Evolutionary conservation across 2,797 vertebrate genomes (phyloP).

Genomic region (Intellagama lesueurii): DNA sequence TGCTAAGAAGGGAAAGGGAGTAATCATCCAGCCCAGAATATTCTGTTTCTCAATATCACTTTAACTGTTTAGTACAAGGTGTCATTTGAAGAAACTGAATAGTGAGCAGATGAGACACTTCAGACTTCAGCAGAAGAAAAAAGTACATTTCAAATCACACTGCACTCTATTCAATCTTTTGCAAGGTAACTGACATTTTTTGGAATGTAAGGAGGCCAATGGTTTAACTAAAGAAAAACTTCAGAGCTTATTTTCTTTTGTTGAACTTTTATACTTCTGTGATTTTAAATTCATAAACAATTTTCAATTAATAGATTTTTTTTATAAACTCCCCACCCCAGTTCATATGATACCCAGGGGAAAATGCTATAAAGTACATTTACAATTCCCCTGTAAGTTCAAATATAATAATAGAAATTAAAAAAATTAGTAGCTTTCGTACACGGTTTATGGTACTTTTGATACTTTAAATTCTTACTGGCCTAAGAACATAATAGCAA

Average conservation of each 20-base stretch:
- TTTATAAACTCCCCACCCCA: background rate
- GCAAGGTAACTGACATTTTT: conserved; percentile 6
- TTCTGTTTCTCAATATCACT: background rate
- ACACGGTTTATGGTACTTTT: background rate
- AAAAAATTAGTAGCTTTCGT: conserved; percentile 11
- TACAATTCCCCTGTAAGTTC: background rate
- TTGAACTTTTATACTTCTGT: conserved; percentile 5
- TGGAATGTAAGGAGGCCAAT: background rate
- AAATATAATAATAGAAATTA: background rate
- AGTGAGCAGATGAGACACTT: background rate
- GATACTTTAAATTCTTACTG: background rate
- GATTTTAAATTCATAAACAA: conserved; percentile 25
- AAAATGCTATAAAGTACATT: background rate
- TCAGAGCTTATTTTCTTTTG: background rate
- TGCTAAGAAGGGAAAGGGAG: background rate
- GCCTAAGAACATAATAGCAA: background rate
- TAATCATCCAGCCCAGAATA: background rate
- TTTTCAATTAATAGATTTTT: conserved; percentile 11
- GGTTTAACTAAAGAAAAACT: background rate
- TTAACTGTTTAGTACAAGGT: background rate
- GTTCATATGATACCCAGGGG: background rate
- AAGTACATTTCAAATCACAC: conserved; percentile 6
- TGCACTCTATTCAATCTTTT: background rate
- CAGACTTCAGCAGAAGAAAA: background rate
- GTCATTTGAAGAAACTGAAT: background rate